These are phyloP conservation scores for Cydia fagiglandana DNA, from an alignment of 1,140 invertebrate species.

Conservation along the genomic window DNA sequence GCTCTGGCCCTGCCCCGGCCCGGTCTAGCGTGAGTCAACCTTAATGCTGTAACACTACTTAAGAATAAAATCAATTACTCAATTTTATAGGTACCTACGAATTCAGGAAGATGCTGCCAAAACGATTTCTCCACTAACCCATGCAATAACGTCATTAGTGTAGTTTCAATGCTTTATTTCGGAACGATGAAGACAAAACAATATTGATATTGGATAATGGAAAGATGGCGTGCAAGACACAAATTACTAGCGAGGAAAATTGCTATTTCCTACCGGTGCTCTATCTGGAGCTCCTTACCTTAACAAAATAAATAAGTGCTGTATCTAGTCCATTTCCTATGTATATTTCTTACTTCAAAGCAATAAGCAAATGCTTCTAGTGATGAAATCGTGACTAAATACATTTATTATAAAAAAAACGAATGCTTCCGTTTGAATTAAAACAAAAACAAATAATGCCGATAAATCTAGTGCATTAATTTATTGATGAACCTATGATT, in stretches of 20 bases:
- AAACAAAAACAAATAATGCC: too few relatives aligned
- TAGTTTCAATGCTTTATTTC: slow-evolving; percentile 55
- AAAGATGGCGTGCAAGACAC: slow-evolving; percentile 65
- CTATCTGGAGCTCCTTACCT: slow-evolving; percentile 49
- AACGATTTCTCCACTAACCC: slow-evolving; percentile 40
- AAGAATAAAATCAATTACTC: slow-evolving; percentile 38
- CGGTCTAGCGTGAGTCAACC: too few relatives aligned
- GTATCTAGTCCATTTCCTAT: not conserved
- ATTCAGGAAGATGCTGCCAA: slow-evolving; percentile 8
- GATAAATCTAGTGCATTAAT: too few relatives aligned
- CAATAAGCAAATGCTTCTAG: not conserved
- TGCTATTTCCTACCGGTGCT: slow-evolving; percentile 62
- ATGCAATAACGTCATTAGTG: slow-evolving; percentile 67
- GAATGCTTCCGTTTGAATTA: too few relatives aligned
- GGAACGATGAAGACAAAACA: slow-evolving; percentile 67
- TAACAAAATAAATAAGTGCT: slow-evolving; percentile 35
- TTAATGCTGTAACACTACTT: not conserved
- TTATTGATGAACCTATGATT: too few relatives aligned
- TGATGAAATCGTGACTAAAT: not conserved
- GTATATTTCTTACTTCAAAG: not conserved
- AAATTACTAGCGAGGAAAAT: slow-evolving; percentile 62
- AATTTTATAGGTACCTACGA: slow-evolving; percentile 14
- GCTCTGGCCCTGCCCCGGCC: too few relatives aligned
- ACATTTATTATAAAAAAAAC: not conserved
- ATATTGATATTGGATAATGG: slow-evolving; percentile 75